Base-by-base conservation (phyloP, 92 coral and sea anemone species). In the Paragorgia papillata region DNA sequence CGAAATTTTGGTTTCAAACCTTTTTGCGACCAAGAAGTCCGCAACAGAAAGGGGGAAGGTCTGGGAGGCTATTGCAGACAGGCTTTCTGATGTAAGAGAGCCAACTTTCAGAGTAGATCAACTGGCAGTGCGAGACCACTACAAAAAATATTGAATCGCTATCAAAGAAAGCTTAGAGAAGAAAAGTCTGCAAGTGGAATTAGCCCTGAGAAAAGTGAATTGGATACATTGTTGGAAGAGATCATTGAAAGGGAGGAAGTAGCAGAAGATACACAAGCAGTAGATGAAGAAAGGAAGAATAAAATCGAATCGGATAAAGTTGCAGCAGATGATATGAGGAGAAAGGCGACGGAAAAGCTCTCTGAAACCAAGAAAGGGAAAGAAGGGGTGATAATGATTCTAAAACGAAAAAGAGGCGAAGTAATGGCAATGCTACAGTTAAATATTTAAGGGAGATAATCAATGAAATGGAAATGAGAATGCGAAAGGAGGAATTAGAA, bases 61-160 rank as follows among this genome's bases (percentile, higher is more conserved):
- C 17, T 51, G 58, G n/a, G 58, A 51, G n/a, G 5, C 58, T 7
- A 51, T 51, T 5, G 58, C n/a, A 6, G 58, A 51, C 58, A 51
- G 17, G 58, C 58, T 51, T 17, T 51, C 8, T 17, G n/a, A 51
- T 22, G 17, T 51, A 17, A 51, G 8, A 51, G 21, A 51, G 58
- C n/a, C 58, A 51, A 51, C 43, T 37, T 37, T 37, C 10, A 37
- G 43, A 37, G 6, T 37, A 4, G 43, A 37, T 37, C 43, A 37
- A 37, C 4, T 4, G 10, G 43, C 43, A 37, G 43, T 37, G 43
- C 43, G 10, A 37, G 43, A 68, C 46, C 75, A 68, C 75, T 68
- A 68, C n/a, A 68, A n/a, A 68, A 25, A 37, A 43, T 68, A 39
- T 29, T 66, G 12, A 48, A 7, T 31, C 30, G 29, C 18, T 43